Evolutionary conservation across 35 echinoderm and acorn worm genomes (phyloP).

Genomic region (Hemicentrotus pulcherrimus): DNA sequence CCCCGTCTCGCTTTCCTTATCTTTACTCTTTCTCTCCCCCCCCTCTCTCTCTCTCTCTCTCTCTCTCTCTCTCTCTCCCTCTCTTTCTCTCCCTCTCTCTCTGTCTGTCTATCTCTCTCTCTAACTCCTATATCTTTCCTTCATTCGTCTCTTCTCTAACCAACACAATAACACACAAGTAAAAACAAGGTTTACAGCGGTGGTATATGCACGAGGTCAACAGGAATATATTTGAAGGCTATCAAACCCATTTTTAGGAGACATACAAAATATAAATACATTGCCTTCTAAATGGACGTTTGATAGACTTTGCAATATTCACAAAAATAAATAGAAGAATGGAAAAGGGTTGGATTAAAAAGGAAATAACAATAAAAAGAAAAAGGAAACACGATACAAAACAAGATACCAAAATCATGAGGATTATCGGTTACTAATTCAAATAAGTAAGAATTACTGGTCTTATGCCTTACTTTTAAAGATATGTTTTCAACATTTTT

Average conservation of each 20-base stretch:
- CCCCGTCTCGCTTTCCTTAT: background rate
- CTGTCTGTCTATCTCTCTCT: too few relatives aligned
- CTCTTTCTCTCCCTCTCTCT: too few relatives aligned
- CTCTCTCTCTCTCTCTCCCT: background rate
- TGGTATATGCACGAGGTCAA: conserved; percentile 10
- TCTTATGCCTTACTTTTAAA: background rate
- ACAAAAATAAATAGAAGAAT: conserved; percentile 29
- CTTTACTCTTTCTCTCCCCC: background rate
- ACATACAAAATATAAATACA: conserved; percentile 45
- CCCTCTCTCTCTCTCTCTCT: background rate
- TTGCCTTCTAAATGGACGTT: background rate
- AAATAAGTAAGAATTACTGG: background rate
- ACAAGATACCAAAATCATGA: background rate
- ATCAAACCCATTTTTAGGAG: background rate
- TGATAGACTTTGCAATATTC: conserved; percentile 4
- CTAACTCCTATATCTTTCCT: too few relatives aligned
- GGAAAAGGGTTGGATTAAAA: background rate
- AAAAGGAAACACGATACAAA: background rate
- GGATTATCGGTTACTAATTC: background rate
- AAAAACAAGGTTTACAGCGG: background rate
- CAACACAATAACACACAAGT: background rate
- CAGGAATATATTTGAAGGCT: conserved; percentile 17
- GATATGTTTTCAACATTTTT: background rate
- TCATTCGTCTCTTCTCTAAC: background rate
- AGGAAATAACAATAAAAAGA: background rate